Conservation (phyloP, 2,888 invertebrate species). For the Linnaemya tessellans region DNA sequence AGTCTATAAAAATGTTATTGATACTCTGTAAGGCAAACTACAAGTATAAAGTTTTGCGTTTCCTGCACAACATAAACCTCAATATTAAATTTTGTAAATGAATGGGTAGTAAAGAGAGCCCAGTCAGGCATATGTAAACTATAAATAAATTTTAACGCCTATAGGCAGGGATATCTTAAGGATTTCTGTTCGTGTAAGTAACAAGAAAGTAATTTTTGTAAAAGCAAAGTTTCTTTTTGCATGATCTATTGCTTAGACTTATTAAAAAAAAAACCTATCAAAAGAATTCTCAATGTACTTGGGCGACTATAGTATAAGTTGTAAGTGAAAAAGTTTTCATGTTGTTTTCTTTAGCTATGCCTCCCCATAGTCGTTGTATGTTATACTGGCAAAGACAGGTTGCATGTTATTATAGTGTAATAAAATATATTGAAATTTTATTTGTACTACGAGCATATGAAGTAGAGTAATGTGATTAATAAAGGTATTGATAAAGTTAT, state of each 20-base stretch:
- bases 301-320: background rate
- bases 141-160: conserved; percentile 56
- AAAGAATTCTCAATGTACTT: conserved; percentile 45
- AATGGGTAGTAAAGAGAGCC: conserved; percentile 1
- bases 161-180: conserved; percentile 3
- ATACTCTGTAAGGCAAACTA: conserved; percentile 32
- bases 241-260: conserved; percentile 71
- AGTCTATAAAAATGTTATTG: conserved; percentile 29
- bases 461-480: background rate
- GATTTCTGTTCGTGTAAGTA: background rate
- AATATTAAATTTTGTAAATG: conserved; percentile 2
- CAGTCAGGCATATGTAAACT: conserved; percentile 15
- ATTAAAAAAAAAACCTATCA: conserved; percentile 72
- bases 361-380: background rate
- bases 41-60: conserved; percentile 21
- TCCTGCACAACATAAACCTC: conserved; percentile 5
- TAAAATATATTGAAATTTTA: background rate
- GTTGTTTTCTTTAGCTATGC: conserved; percentile 23
- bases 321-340: conserved; percentile 63
- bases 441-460: background rate
- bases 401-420: conserved; percentile 31
- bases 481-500: background rate
- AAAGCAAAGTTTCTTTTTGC: conserved; percentile 66
- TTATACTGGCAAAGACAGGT: conserved; percentile 14
- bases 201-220: conserved; percentile 53